Conservation (phyloP, 2,113 vertebrate genomes). For the Hypocryptadius cinnamomeus region DNA sequence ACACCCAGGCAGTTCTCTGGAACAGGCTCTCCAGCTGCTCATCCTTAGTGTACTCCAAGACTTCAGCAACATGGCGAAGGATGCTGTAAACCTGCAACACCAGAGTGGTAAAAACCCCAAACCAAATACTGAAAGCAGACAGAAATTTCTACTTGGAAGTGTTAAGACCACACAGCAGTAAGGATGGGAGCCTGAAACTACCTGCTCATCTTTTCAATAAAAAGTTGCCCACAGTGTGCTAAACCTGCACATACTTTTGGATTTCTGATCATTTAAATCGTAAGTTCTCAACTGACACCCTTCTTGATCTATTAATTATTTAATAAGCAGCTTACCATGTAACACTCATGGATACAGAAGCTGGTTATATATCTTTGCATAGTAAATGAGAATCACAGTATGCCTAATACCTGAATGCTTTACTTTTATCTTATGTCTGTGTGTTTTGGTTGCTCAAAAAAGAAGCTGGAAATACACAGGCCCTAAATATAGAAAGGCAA, state of each 20-base stretch:
- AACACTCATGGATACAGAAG: not conserved
- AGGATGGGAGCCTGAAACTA: not conserved
- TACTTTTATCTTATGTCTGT: not conserved
- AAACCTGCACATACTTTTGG: not conserved
- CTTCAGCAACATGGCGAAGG: constrained; percentile 93
- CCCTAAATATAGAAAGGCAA: not conserved
- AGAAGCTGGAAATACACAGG: not conserved
- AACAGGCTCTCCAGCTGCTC: constrained; percentile 96
- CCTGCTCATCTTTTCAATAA: not conserved
- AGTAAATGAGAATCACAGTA: not conserved
- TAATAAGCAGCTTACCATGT: not conserved
- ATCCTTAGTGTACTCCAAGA: constrained; percentile 94
- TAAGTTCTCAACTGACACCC: not conserved
- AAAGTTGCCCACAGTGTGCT: not conserved
- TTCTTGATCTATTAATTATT: not conserved
- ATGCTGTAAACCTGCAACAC: constrained; percentile 91
- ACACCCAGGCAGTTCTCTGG: constrained; percentile 97
- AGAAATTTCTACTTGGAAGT: not conserved
- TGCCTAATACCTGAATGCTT: not conserved
- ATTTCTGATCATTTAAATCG: not conserved
- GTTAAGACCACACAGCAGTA: not conserved
- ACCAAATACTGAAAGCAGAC: not conserved
- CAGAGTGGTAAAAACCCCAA: not conserved
- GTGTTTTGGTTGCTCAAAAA: not conserved
- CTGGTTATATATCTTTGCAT: not conserved